Evolutionary conservation across 2,113 vertebrate species (phyloP).

Genomic region (Petaurus breviceps): DNA sequence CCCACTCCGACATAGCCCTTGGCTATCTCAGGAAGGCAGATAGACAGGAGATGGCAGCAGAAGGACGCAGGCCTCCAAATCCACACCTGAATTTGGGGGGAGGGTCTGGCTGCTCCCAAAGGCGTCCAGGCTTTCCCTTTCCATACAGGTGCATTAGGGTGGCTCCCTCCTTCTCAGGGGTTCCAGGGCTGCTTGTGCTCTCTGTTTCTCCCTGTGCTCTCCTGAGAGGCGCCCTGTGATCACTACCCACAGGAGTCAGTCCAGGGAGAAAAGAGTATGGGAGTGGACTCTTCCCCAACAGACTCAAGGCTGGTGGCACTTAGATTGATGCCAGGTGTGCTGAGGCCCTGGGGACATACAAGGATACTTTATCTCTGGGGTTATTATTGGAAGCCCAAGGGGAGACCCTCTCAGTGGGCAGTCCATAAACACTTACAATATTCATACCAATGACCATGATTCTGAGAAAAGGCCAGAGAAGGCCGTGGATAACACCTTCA

Average conservation of each 20-base stretch:
- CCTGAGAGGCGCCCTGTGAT: too few relatives aligned
- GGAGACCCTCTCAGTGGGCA: too few relatives aligned
- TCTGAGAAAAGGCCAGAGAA: neutral
- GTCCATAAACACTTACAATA: too few relatives aligned
- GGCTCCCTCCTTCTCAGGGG: neutral
- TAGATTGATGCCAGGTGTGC: neutral
- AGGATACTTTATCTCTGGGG: neutral
- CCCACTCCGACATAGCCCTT: too few relatives aligned
- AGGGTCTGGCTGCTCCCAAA: neutral
- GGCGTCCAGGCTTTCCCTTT: too few relatives aligned
- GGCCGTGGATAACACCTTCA: too few relatives aligned
- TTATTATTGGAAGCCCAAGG: neutral
- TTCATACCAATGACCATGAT: neutral
- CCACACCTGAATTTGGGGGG: neutral
- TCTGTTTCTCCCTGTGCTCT: too few relatives aligned
- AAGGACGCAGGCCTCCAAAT: neutral
- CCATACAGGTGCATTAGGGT: neutral
- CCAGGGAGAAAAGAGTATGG: neutral
- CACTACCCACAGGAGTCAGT: neutral
- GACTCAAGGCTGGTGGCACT: neutral
- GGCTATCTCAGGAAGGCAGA: too few relatives aligned
- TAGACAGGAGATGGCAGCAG: neutral
- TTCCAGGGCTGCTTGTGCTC: neutral
- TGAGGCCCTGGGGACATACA: neutral
- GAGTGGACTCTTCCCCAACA: too few relatives aligned